Evolutionary conservation across 1,140 invertebrate species (phyloP), one percentile per base, ranked within the genome.

Genomic region (Brachionus rotundiformis): DNA sequence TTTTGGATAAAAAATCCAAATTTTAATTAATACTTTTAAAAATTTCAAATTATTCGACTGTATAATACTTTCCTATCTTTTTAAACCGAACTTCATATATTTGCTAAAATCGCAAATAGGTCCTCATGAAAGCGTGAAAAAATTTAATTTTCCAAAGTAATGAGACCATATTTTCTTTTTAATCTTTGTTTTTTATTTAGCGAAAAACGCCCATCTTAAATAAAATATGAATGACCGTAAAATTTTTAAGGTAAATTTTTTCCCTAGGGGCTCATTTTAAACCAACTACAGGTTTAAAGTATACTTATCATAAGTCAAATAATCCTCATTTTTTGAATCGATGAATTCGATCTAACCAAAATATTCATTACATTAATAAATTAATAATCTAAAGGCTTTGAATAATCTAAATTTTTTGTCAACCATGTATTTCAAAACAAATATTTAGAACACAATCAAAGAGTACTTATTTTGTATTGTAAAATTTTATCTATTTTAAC

Each of bases 381-480:
- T 2, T 54, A 54, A 19, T 54, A 54, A 54, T 54, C 16, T n/a
- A 16, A 7, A 49, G 16, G 13, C 47, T 49, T 23, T 49, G 47
- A 49, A 16, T 1, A 63, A 27, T 31, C 27, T 7, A 59, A 59
- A 59, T 63, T 63, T 63, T 11, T 19, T 16, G n/a, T 63, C 8
- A 31, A 63, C 29, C 23, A 63, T 29, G n/a, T 13, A 25, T 27
- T 29, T 27, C 25, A 63, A 25, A 63, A 29, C 23, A 63, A 63
- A 63, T 29, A 27, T 63, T 65, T 65, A 29, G 31, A 29, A 65
- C 31, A 33, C 29, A 13, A 65, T 27, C 10, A 31, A 27, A 65
- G 23, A 65, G 13, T 65, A 65, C 23, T 31, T 65, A 65, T 65
- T 54, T n/a, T n/a, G n/a, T n/a, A n/a, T n/a, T n/a, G n/a, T n/a